phyloP scores from a whole-genome alignment of 2,797 vertebrate genomes.

The Philypnodon macrostomus region DNA sequence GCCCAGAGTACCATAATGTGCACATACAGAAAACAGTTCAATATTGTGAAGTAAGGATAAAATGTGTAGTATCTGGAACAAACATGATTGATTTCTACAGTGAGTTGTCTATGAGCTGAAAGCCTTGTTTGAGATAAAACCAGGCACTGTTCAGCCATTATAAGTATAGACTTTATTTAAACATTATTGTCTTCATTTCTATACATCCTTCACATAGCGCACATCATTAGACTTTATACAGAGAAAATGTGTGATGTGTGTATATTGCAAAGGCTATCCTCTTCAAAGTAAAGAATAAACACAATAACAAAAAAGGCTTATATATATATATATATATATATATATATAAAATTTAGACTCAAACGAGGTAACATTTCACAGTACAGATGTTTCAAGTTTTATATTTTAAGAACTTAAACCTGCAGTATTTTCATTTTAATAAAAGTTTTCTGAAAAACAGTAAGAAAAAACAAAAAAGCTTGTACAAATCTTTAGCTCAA shows the following conservation, averaged over 20 bases:
- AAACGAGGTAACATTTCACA: slow-evolving; percentile 99
- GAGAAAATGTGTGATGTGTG: slow-evolving; percentile 79
- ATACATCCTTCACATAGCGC: slow-evolving; percentile 94
- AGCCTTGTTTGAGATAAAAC: slow-evolving; percentile 73
- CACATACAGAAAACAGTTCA: too few relatives aligned
- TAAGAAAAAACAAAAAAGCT: slow-evolving; percentile 77
- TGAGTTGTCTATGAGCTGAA: too few relatives aligned
- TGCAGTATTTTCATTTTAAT: slow-evolving; percentile 73
- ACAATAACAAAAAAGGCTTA: slow-evolving; percentile 76
- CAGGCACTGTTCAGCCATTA: slow-evolving; percentile 82
- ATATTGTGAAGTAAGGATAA: too few relatives aligned
- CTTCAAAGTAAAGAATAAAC: slow-evolving; percentile 75
- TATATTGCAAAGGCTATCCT: slow-evolving; percentile 79
- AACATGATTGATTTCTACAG: too few relatives aligned
- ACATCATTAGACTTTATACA: slow-evolving; percentile 79
- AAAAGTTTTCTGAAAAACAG: slow-evolving; percentile 82
- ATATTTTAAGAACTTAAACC: slow-evolving; percentile 84
- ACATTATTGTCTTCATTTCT: slow-evolving; percentile 83
- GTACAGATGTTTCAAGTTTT: slow-evolving; percentile 96
- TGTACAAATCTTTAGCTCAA: slow-evolving; percentile 86
- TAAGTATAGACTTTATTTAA: slow-evolving; percentile 89
- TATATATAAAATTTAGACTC: slow-evolving; percentile 79
- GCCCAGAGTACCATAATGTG: too few relatives aligned
- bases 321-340: slow-evolving; percentile 22
- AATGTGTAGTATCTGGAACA: too few relatives aligned